Conservation (phyloP, 2,113 vertebrate species). For the Raphicerus campestris region DNA sequence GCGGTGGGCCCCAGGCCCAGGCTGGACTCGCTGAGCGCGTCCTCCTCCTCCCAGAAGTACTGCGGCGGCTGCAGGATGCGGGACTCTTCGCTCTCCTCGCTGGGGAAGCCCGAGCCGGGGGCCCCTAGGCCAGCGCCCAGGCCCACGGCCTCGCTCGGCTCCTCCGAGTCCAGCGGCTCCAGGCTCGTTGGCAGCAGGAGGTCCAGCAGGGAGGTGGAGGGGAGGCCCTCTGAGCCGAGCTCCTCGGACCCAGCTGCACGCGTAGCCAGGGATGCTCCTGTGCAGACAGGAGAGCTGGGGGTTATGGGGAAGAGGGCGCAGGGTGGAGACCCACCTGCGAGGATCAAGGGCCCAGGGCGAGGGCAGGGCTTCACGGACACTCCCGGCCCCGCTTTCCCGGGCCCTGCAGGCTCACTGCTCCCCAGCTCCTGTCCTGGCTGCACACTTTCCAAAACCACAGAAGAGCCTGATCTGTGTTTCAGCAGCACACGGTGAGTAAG, state of each 20-base stretch:
- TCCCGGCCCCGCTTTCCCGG: background rate
- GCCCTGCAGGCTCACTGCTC: background rate
- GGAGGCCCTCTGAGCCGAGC: conserved; percentile 76
- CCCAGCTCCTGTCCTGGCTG: background rate
- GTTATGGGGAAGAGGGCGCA: background rate
- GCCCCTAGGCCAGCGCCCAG: conserved; percentile 76
- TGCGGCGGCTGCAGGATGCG: conserved; percentile 80
- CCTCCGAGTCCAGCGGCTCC: conserved; percentile 72
- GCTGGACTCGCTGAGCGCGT: conserved; percentile 80
- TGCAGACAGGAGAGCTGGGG: conserved; percentile 5
- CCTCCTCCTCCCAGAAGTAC: conserved; percentile 85
- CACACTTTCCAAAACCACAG: background rate
- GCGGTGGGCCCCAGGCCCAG: conserved; percentile 80
- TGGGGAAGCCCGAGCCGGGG: conserved; percentile 90
- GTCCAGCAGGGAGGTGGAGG: conserved; percentile 81
- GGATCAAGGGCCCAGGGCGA: background rate
- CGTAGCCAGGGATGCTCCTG: conserved; percentile 72
- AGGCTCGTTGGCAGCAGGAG: conserved; percentile 77
- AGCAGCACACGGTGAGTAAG: background rate
- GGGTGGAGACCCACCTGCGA: background rate
- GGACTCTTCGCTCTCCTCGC: conserved; percentile 87
- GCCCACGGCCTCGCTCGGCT: conserved; percentile 71
- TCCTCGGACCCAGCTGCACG: conserved; percentile 73
- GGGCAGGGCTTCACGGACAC: background rate
- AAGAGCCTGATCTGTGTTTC: background rate